These are phyloP conservation scores for Umimayanthus kanabou DNA, from an alignment of 92 coral and sea anemone genomes.

Conservation along the genomic window DNA sequence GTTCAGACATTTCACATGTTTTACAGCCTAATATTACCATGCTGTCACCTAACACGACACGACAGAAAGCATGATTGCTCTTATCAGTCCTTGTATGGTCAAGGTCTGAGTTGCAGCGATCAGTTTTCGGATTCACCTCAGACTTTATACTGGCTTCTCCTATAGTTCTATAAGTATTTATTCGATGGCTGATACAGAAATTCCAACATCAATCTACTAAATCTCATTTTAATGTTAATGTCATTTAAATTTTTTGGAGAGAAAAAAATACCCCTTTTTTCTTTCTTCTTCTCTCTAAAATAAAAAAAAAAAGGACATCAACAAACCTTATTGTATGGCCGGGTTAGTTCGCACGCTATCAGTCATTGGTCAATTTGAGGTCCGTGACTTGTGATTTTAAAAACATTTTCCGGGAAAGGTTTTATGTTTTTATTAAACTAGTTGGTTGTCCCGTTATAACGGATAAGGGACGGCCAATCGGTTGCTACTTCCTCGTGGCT, in stretches of 20 bases:
- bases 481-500: neutral
- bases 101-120: conserved; percentile 2
- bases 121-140: neutral
- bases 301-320: neutral
- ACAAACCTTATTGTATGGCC: neutral
- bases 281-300: neutral
- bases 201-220: neutral
- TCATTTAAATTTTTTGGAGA: no score
- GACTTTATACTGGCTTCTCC: conserved; percentile 2
- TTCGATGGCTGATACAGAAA: neutral
- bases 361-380: neutral
- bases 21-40: neutral
- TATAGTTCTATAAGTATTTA: conserved; percentile 5
- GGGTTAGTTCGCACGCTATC: neutral
- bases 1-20: conserved; percentile 9
- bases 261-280: neutral
- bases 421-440: no score
- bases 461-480: neutral
- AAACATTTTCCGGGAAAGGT: neutral
- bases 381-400: neutral
- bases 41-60: neutral
- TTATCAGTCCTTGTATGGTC: conserved; percentile 1
- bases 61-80: neutral
- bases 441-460: neutral
- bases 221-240: neutral